Base-by-base conservation (phyloP, 2,888 invertebrate genomes). In the Lepidochrysops patricia region DNA sequence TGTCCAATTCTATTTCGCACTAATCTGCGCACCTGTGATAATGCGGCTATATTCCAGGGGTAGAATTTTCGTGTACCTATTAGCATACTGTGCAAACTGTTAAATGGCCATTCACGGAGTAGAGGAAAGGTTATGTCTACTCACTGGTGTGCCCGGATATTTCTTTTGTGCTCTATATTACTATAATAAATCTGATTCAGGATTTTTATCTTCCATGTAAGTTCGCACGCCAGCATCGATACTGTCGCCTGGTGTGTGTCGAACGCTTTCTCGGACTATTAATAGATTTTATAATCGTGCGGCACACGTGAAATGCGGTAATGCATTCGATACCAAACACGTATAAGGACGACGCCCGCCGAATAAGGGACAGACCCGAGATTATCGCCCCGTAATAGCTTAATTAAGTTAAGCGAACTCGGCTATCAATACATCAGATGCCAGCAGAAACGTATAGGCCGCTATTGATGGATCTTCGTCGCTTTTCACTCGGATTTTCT, bases 1-100 rank as follows among this genome's bases (percentile, higher is more conserved):
- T 35, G 57, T 57, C 57, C 57, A 57, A 57, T 57, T 57, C 57
- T 57, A 57, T 57, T 57, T 35, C 12, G 34, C 19, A n/a, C 25
- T 35, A 26, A 57, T 23, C 57, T 57, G 37, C 57, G 37, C 57
- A 57, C 35, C 57, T 37, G 57, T 50, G 50, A 29, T 19, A 19
- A 12, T 9, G 32, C 54, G 19, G 23, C 48, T 1, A 15, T 32
- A 29, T 54, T 54, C 54, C 54, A 54, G 32, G 25, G 26, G n/a
- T 26, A 6, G 12, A 50, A 26, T 50, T 26, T 50, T 50, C 50
- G 19, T 19, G 9, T 15, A 15, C 37, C 15, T 13, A 37, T 43
- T 15, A 15, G 9, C 9, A n/a, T 43, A 43, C 12, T 19, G 4
- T 3, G 13, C 12, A 15, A 43, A 19, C 9, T 43, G 43, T 19